A percentile compares a stretch with the other conserved stretches of the same genome.
These are phyloP conservation scores for Chloroclysta siterata DNA, from an alignment of 2,888 invertebrate species.

Conservation along the genomic window DNA sequence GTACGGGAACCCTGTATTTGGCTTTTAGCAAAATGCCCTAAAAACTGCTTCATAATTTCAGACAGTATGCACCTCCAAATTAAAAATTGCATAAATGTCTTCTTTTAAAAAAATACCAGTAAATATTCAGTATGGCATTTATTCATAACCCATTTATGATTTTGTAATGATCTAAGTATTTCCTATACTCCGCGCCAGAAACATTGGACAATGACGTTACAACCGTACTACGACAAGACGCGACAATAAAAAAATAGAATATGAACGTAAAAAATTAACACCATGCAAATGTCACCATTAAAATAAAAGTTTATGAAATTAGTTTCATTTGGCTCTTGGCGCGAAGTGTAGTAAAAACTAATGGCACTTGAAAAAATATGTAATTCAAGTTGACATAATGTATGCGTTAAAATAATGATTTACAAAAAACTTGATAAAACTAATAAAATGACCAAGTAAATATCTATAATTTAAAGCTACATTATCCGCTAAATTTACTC, in stretches of 20 bases:
- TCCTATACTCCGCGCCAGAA: background rate
- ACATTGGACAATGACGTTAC: background rate
- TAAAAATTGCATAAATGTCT: too few relatives aligned
- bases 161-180: conserved; percentile 4
- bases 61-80: too few relatives aligned
- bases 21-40: too few relatives aligned
- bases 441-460: conserved; percentile 8
- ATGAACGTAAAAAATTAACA: background rate
- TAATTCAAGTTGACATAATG: conserved; percentile 24
- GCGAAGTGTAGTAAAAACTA: conserved; percentile 6
- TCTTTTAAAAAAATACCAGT: conserved; percentile 14
- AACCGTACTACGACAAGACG: background rate
- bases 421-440: conserved; percentile 21
- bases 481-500: conserved; percentile 6
- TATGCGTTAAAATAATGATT: conserved; percentile 13
- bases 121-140: conserved; percentile 25
- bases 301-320: background rate
- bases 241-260: too few relatives aligned
- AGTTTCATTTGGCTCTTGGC: background rate
- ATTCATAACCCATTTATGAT: conserved; percentile 12
- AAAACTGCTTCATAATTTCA: too few relatives aligned
- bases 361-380: conserved; percentile 27
- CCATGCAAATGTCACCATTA: background rate
- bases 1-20: too few relatives aligned
- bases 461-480: conserved; percentile 13